Evolutionary conservation across 2,797 vertebrate genomes (phyloP).

Genomic region (Myotis pilosus): DNA sequence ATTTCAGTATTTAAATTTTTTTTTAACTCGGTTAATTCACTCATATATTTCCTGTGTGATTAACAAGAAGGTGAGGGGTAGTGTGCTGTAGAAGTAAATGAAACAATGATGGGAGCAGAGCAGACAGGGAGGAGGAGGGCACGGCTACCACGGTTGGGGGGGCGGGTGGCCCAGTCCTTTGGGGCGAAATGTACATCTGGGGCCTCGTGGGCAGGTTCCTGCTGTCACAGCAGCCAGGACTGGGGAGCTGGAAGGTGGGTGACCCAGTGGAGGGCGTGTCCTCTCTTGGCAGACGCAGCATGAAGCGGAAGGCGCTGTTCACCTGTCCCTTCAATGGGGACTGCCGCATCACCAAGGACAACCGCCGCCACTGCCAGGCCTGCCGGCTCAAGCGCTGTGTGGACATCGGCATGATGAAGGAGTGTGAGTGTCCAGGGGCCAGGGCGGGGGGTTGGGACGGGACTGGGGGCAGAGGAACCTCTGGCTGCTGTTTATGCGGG

Average conservation of each 20-base stretch:
- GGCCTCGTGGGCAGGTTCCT: neutral
- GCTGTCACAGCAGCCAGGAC: neutral
- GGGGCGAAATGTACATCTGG: neutral
- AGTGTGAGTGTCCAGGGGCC: constrained; percentile 89
- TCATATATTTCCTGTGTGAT: neutral
- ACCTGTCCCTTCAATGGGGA: constrained; percentile 94
- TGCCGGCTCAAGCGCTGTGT: constrained; percentile 96
- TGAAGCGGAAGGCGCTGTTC: constrained; percentile 97
- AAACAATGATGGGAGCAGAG: neutral
- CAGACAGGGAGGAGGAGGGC: neutral
- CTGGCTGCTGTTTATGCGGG: neutral
- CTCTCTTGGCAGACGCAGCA: constrained; percentile 90
- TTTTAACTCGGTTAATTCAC: neutral
- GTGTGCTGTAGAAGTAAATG: neutral
- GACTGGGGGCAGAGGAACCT: neutral
- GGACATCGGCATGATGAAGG: constrained; percentile 93
- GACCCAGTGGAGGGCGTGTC: neutral
- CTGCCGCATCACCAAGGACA: constrained; percentile 98
- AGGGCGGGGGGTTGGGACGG: rapidly evolving
- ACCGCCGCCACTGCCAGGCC: constrained; percentile 97
- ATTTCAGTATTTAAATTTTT: neutral
- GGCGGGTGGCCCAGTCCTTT: neutral
- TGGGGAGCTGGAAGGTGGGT: neutral
- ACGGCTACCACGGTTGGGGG: rapidly evolving
- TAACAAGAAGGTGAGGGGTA: neutral